Conservation (phyloP, 2,797 vertebrate species). For the Rhinella marina region DNA sequence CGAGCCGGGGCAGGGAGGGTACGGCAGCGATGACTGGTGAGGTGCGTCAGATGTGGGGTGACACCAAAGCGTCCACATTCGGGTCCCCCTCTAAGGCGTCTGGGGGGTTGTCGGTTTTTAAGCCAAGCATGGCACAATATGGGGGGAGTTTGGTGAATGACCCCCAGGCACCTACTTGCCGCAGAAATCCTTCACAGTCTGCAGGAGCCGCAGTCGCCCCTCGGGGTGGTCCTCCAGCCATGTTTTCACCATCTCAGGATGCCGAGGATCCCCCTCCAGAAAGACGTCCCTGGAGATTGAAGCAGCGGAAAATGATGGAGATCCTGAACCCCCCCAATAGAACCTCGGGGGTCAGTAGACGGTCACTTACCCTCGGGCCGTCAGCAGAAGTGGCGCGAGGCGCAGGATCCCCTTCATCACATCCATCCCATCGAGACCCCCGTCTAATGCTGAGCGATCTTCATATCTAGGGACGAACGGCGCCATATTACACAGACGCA, state of each 20-base stretch:
- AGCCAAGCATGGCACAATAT: neutral
- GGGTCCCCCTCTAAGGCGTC: too few species aligned
- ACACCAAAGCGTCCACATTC: too few species aligned
- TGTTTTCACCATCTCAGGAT: conserved; percentile 79
- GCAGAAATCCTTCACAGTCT: conserved; percentile 80
- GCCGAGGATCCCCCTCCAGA: conserved; percentile 91
- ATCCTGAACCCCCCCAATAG: neutral
- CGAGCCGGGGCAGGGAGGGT: too few species aligned
- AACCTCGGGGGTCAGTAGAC: neutral
- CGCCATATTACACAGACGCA: neutral
- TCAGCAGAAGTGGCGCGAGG: conserved; percentile 82
- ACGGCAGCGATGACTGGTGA: too few species aligned
- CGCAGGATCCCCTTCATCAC: conserved; percentile 84
- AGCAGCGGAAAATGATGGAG: neutral
- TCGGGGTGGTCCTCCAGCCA: conserved; percentile 77
- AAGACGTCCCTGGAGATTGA: conserved; percentile 80
- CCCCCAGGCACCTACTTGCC: conserved; percentile 77
- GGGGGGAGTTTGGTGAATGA: too few species aligned
- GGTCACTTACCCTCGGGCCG: conserved; percentile 80
- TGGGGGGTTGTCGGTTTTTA: too few species aligned
- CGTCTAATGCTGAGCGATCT: conserved; percentile 86
- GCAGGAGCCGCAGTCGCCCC: conserved; percentile 72
- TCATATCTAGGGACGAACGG: conserved; percentile 81
- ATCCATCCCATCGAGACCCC: conserved; percentile 86
- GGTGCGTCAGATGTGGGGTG: too few species aligned